Evolutionary conservation across 2,888 invertebrate genomes (phyloP), one percentile per base, ranked within the genome.

Genomic region (Acleris holmiana): DNA sequence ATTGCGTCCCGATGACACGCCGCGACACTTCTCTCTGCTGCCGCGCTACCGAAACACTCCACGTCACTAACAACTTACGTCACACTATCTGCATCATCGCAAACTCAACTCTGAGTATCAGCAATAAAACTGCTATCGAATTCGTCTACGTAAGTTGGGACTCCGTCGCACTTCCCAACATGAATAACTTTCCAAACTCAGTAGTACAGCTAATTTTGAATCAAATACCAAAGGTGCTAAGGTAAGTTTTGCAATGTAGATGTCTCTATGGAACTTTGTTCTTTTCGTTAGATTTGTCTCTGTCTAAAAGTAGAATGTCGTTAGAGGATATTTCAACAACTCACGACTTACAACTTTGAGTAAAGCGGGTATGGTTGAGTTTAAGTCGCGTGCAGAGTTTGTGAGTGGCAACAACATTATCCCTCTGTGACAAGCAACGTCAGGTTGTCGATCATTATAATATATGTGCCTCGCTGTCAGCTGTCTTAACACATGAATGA

Each of bases 381-480:
- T 79, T 80, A 0, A 69, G 54, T 64, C 69, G 71, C 1, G 1
- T 5, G 15, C 15, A n/a, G 10, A 50, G 64, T 68, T 71, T 72
- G 76, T 81, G 84, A 85, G 85, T 84, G 84, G 86, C 84, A 88
- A 91, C 90, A 89, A 89, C 90, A 89, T 91, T 91, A 91, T 90
- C 89, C 90, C 87, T 85, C 82, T 85, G 89, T 89, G 91, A 91
- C 91, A 91, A 85, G 90, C 79, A 85, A 87, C 86, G 90, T 91
- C 90, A 85, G 86, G 88, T 86, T 91, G 91, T 92, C 91, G 90
- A 91, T 92, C 91, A 92, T 87, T 89, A 86, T 91, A 92, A 92
- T 91, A 85, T 92, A 92, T 92, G 91, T 86, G 89, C 88, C 82
- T 84, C 81, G 86, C 90, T 91, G 91, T 91, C 91, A 91, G 88